Conservation (phyloP, 1,140 invertebrate species). For the Trinorchestia longiramus region DNA sequence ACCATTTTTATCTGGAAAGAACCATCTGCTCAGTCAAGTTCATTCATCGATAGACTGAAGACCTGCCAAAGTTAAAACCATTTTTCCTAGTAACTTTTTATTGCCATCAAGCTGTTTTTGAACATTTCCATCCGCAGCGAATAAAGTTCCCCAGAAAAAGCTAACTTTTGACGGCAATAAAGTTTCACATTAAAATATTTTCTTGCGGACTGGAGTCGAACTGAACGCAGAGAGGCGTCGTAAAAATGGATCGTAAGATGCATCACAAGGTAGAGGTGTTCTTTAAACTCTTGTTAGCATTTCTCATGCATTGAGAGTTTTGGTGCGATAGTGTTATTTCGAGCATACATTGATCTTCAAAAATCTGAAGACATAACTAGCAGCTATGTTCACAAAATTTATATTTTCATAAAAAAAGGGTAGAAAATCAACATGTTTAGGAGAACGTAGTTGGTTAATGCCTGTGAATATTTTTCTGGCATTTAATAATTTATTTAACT, state of each 20-base stretch:
- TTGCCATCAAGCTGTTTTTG: constrained; percentile 53
- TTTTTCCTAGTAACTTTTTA: constrained; percentile 22
- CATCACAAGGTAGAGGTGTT: not conserved
- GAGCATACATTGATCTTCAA: too few relatives aligned
- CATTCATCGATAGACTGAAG: constrained; percentile 48
- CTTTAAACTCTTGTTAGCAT: not conserved
- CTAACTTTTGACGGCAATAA: constrained; percentile 48
- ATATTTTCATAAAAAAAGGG: too few relatives aligned
- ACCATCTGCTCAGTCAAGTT: constrained; percentile 1
- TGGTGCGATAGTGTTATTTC: too few relatives aligned
- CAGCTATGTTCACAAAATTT: too few relatives aligned
- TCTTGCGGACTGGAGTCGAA: constrained; percentile 9
- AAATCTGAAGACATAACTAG: too few relatives aligned
- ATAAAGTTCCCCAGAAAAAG: constrained; percentile 12
- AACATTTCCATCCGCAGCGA: constrained; percentile 49
- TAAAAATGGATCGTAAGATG: not conserved
- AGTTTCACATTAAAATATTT: constrained; percentile 54
- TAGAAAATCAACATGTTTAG: too few relatives aligned
- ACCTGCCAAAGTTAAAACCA: constrained; percentile 30
- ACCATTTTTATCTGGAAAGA: not conserved
- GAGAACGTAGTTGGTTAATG: too few relatives aligned
- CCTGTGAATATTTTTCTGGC: too few relatives aligned
- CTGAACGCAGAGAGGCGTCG: not conserved
- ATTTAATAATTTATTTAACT: too few relatives aligned
- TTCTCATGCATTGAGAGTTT: not conserved